phyloP scores from a whole-genome alignment of 2,888 invertebrate species.

The Dasypolia templi region DNA sequence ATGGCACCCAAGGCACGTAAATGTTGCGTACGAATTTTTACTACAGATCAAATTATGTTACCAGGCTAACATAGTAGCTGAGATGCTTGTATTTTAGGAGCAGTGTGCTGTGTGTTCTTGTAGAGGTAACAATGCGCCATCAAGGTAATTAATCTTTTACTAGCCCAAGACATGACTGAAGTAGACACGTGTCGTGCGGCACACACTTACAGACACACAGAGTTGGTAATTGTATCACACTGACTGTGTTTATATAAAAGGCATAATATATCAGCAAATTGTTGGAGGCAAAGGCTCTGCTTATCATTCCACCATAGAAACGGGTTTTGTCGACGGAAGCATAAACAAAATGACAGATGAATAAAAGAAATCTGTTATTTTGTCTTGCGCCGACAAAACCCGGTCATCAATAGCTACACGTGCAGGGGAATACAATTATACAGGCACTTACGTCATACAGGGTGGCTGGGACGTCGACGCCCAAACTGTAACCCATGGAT shows the following conservation, averaged over 20 bases:
- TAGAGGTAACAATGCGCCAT: slow-evolving; percentile 25
- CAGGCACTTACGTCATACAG: no score
- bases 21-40: no score
- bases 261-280: background rate
- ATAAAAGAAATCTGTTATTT: no score
- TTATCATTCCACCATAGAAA: background rate
- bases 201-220: background rate
- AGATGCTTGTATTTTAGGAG: background rate
- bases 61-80: background rate
- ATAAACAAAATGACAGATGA: no score
- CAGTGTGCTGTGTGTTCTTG: background rate
- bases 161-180: background rate
- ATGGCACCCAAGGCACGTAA: no score
- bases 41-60: no score
- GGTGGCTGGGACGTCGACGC: no score
- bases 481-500: no score
- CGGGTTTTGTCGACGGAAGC: no score
- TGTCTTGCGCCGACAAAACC: no score
- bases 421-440: no score
- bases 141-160: slow-evolving; percentile 8
- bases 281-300: background rate
- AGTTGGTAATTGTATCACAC: background rate
- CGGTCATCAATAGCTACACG: no score
- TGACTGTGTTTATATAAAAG: background rate
- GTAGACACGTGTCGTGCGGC: slow-evolving; percentile 15